These are phyloP conservation scores for Biston betularia DNA, from an alignment of 2,888 invertebrate species.

Conservation along the genomic window DNA sequence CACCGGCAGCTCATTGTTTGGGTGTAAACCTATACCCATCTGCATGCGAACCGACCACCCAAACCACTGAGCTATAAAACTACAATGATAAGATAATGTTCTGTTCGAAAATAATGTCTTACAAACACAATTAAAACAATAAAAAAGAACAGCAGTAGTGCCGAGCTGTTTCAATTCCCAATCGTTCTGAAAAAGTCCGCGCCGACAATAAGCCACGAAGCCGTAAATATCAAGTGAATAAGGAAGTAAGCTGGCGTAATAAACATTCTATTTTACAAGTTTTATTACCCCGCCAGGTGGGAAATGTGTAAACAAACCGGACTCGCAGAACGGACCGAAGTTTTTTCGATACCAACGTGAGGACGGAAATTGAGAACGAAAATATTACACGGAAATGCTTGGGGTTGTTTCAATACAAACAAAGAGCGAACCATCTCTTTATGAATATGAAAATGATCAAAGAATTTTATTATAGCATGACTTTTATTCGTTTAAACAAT, in stretches of 20 bases:
- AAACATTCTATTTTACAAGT: conserved; percentile 64
- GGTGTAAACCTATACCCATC: no score
- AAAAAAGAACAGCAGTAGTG: background rate
- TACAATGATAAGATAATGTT: no score
- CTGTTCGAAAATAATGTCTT: no score
- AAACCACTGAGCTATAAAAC: no score
- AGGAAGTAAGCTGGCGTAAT: conserved; percentile 57
- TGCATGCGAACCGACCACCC: no score
- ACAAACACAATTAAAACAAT: background rate
- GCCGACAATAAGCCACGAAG: conserved; percentile 51
- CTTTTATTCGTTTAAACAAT: background rate
- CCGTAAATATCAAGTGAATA: conserved; percentile 58
- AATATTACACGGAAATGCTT: conserved; percentile 10
- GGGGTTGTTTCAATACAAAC: conserved; percentile 1
- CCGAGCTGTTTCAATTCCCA: conserved; percentile 48
- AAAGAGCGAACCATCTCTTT: conserved; percentile 11
- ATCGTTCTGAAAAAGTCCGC: conserved; percentile 43
- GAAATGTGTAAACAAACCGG: conserved; percentile 53
- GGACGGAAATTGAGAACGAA: conserved; percentile 17
- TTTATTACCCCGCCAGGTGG: conserved; percentile 57
- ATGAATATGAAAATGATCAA: conserved; percentile 8
- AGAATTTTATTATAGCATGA: background rate
- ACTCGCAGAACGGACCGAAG: conserved; percentile 41
- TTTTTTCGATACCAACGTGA: conserved; percentile 31
- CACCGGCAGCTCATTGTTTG: no score